Base-by-base conservation (phyloP, 2,113 vertebrate genomes). In the Ursus arctos region DNA sequence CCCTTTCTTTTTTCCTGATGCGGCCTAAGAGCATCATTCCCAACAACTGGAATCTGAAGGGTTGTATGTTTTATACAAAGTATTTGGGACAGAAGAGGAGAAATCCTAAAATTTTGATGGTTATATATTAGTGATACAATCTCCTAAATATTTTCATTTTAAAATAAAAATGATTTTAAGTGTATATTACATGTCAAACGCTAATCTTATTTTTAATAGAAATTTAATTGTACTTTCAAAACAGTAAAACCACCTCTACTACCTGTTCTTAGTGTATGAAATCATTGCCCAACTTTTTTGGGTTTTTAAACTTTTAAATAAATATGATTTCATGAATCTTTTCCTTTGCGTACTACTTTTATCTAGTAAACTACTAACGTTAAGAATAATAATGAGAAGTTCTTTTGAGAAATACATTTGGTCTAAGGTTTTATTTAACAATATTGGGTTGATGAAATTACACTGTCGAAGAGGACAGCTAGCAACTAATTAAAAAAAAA, bases 61-160 rank as follows among this genome's bases (percentile, higher is more conserved):
- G 24, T 3, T 51, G 2, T 77, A 49, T 40, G 26, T 90, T 91
- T 97, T 36, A 31, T 43, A 80, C 24, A 92, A 65, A 49, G 63
- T 67, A 89, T 63, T 93, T 71, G n/a, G 76, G 53, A 85, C 10
- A 81, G 31, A 57, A 80, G 6, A 51, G 47, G 26, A 24, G n/a
- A 16, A 95, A n/a, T 28, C 18, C 13, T 65, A 51, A 88, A 72
- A 59, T 36, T 91, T 36, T 57, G 10, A 81, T 53, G 19, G n/a
- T 3, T 72, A 65, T 57, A 13, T 3, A 36, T 43, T 80, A 95
- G 72, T 67, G 31, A 82, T 63, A 72, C 15, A 51, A 71, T 9
- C 22, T 80, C n/a, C n/a, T n/a, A 84, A 90, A 67, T 80, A 80
- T 86, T 72, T 90, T 87, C 21, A 95, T 93, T 94, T 94, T 28